Evolutionary conservation across 2,797 vertebrate genomes (phyloP).

Genomic region (Chiloscyllium punctatum): DNA sequence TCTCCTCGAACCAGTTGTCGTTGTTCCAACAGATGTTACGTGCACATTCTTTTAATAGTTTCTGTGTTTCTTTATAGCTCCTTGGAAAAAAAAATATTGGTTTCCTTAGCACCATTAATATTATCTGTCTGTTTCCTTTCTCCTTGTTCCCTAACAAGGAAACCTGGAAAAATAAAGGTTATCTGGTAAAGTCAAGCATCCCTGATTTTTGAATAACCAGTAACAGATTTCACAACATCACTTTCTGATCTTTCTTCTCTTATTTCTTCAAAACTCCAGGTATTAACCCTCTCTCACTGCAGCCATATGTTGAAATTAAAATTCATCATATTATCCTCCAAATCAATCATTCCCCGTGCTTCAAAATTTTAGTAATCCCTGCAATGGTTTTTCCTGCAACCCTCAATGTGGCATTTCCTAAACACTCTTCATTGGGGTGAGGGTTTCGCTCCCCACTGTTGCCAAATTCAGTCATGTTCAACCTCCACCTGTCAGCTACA

Average conservation of each 20-base stretch:
- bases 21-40: conserved; percentile 1
- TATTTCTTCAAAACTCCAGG: not conserved
- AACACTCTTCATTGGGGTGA: not conserved
- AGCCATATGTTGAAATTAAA: not conserved
- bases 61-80: not conserved
- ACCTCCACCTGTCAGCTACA: not conserved
- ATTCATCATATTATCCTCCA: not conserved
- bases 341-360: not conserved
- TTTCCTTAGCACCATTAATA: not conserved
- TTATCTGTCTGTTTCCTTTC: not conserved
- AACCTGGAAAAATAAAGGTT: not conserved
- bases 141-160: not conserved
- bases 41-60: conserved; percentile 22
- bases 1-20: not conserved
- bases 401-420: not conserved
- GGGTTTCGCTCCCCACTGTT: not conserved
- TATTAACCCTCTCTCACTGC: not conserved
- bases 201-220: not conserved
- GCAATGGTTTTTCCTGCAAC: not conserved
- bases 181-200: not conserved
- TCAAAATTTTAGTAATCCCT: not conserved
- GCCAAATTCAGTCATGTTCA: not conserved
- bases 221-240: not conserved
- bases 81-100: not conserved
- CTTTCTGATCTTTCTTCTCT: not conserved